Evolutionary conservation across 2,113 vertebrate species (phyloP), one percentile per base, ranked within the genome.

Genomic region (Apteryx mantelli): DNA sequence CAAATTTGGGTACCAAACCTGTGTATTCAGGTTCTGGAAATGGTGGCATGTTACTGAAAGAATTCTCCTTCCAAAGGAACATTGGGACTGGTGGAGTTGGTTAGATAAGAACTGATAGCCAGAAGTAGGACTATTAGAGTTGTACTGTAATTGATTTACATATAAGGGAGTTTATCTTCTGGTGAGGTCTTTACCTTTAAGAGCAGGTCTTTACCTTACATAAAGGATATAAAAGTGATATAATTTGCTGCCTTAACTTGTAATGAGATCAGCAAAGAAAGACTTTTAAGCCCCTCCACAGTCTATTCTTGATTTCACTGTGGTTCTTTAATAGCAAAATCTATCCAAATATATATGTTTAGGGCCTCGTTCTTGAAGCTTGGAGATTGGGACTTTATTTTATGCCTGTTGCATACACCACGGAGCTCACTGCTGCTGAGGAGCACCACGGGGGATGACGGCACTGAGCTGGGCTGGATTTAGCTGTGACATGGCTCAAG

Each of bases 151-250:
- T 92, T 84, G 86, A 84, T 93, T 96, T 82, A 17, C 87, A 69
- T 75, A 79, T 34, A 44, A 5, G 15, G 25, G 58, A 82, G 42
- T 89, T 94, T 88, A 89, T 93, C 82, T 91, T 48, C 79, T 70
- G 50, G 15, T 75, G 55, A 94, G n/a, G 65, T 88, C 93, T 88
- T 91, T 85, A 70, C 85, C 84, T 91, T 93, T 94, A 80, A 93
- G 89, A 82, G 48, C n/a, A 93, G 75, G 58, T 86, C 50, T 88
- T 82, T 93, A 55, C 65, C 61, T 82, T 66, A 69, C 10, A 80
- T 40, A 86, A 91, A 89, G 63, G 71, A 70, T 63, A 86, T 65
- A 69, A 85, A 92, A 79, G 36, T 44, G 58, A 63, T 77, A 71
- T 53, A 61, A 85, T 92, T 92, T 85, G 32, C 91, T 92, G 69